Conservation (phyloP, 2,888 invertebrate species). For the Lasioglossum oenotherae region DNA sequence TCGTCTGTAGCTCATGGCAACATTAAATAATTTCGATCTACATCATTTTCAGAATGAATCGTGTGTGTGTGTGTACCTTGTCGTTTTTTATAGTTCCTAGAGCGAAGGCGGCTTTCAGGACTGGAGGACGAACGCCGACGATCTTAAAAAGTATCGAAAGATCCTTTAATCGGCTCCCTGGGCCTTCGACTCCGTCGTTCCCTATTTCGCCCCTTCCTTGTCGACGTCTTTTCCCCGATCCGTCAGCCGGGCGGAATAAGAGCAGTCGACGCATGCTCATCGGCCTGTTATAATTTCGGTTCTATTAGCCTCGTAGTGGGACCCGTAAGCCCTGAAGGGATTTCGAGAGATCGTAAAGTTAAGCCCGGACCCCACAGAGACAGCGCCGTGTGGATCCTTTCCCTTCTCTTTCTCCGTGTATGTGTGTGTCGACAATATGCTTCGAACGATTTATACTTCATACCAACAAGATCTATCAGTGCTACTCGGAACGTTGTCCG, state of each 20-base stretch:
- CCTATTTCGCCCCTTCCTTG: conserved; percentile 27
- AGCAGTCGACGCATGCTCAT: conserved; percentile 84
- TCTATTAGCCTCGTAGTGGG: conserved; percentile 79
- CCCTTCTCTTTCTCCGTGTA: not conserved
- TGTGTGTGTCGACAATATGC: conserved; percentile 26
- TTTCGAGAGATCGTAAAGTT: conserved; percentile 83
- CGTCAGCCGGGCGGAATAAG: conserved; percentile 83
- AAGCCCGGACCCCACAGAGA: conserved; percentile 80
- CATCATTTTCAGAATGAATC: too few species aligned
- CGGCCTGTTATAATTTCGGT: conserved; percentile 84
- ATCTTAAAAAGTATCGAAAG: conserved; percentile 54
- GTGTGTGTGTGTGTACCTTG: too few species aligned
- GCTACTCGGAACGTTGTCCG: not conserved
- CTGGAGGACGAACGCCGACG: conserved; percentile 6
- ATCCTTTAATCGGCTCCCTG: conserved; percentile 60
- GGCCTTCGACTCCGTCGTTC: conserved; percentile 43
- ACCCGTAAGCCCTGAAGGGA: conserved; percentile 76
- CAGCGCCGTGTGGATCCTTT: conserved; percentile 34
- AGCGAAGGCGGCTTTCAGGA: conserved; percentile 12
- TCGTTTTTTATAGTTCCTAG: not conserved
- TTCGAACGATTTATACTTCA: not conserved
- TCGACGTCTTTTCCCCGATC: conserved; percentile 52
- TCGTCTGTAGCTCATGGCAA: too few species aligned
- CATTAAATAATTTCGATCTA: too few species aligned
- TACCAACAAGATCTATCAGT: not conserved